Percentiles rank a stretch among this genome's conserved stretches.
These are phyloP conservation scores for Callocephalon fimbriatum DNA, from an alignment of 2,113 vertebrate genomes.

Conservation along the genomic window DNA sequence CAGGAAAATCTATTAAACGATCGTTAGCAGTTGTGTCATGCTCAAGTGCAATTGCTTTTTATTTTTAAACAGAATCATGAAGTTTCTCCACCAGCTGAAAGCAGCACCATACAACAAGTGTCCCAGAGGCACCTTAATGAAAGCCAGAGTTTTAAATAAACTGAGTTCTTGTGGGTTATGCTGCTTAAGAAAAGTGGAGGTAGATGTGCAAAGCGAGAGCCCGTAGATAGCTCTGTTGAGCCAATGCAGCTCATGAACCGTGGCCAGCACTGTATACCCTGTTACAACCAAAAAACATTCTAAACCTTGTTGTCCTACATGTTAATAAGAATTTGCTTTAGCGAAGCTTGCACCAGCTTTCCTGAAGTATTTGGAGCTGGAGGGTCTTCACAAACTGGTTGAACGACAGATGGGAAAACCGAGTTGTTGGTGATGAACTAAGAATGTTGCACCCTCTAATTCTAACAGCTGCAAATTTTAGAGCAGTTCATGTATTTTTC, in stretches of 20 bases:
- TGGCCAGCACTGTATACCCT: not conserved
- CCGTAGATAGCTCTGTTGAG: not conserved
- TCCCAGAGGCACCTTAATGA: not conserved
- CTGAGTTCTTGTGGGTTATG: not conserved
- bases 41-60: not conserved
- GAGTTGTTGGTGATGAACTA: not conserved
- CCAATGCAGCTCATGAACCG: not conserved
- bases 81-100: not conserved
- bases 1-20: not conserved
- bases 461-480: not conserved
- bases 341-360: not conserved
- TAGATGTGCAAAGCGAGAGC: not conserved
- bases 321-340: not conserved
- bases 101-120: not conserved
- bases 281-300: not conserved
- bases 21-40: not conserved
- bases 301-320: not conserved
- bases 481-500: not conserved
- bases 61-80: not conserved
- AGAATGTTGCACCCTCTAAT: not conserved
- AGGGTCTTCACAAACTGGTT: not conserved
- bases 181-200: not conserved
- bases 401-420: not conserved
- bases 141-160: not conserved
- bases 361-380: not conserved